Base-by-base conservation (phyloP, 2,113 vertebrate genomes). In the Etheostoma spectabile region DNA sequence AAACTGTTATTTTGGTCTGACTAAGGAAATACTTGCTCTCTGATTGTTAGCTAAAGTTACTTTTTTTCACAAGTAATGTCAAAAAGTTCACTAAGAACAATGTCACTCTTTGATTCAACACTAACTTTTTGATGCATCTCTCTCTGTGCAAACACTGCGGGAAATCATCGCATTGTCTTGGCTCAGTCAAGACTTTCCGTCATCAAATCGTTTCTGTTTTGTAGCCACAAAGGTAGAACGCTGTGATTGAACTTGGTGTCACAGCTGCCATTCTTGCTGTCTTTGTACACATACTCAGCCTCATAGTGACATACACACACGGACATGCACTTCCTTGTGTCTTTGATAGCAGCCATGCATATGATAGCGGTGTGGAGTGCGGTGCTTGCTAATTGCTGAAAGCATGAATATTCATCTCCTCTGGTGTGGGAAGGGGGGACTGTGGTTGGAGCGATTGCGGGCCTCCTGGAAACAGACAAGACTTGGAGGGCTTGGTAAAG, bases 391-490 rank as follows among this genome's bases (percentile, higher is more conserved):
- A 92, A 89, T 93, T 90, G 90, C 82, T 84, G 66, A 85, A 80
- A 62, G 56, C 60, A 88, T 92, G 73, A 88, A 93, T 93, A 91
- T 89, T 87, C 78, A 89, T 89, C 21, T 52, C 19, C 70, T 69
- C 51, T n/a, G 24, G 57, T 86, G 71, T 80, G 77, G 51, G 79
- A 79, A 67, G 60, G 14, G 60, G 60, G 33, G 63, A 51, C 63
- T 30, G 55, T 57, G 60, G 75, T 86, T 73, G n/a, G 80, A 77
- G 53, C 10, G 38, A 73, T 33, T 64, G 21, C 49, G 62, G 74
- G 71, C 22, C 42, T 79, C 52, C 67, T 82, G 78, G 66, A 88
- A 86, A 82, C 59, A 63, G 67, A 61, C 42, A 2, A 77, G 49
- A 77, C 72, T 80, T 74, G 65, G 72, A 77, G 45, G 22, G 69